A percentile compares a stretch with the other conserved stretches of the same genome.
phyloP scores from a whole-genome alignment of 2,888 invertebrate species.

The Xestia xanthographa region DNA sequence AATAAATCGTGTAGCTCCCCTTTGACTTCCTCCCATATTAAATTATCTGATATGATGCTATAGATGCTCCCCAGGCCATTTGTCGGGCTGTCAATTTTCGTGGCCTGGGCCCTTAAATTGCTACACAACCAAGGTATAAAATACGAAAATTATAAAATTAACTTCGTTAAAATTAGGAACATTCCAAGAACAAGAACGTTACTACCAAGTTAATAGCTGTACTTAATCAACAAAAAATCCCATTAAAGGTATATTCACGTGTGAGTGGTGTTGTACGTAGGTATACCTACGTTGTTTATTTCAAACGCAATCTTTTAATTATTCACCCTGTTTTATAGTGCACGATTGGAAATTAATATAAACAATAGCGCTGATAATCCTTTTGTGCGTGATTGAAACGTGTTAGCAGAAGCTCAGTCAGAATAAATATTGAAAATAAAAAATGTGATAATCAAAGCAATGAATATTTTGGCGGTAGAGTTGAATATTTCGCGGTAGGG shows the following conservation, averaged over 20 bases:
- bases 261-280: too few relatives aligned
- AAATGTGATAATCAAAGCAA: background rate
- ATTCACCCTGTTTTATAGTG: background rate
- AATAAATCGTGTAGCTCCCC: background rate
- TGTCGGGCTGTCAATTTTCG: background rate
- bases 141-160: background rate
- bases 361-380: constrained; percentile 1
- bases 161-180: background rate
- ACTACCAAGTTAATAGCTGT: constrained; percentile 36
- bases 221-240: constrained; percentile 52
- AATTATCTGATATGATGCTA: background rate
- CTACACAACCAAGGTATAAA: background rate
- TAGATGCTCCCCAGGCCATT: background rate
- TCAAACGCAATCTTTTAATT: constrained; percentile 2
- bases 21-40: background rate
- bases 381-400: constrained; percentile 14
- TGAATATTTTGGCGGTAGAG: background rate
- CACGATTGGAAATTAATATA: constrained; percentile 12
- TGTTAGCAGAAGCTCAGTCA: constrained; percentile 10
- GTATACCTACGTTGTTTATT: constrained; percentile 17
- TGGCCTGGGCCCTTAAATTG: background rate
- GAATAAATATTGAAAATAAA: background rate
- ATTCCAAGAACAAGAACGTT: constrained; percentile 28
- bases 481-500: background rate
- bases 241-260: constrained; percentile 30